Evolutionary conservation across 2,888 invertebrate species (phyloP), one percentile per base, ranked within the genome.

Genomic region (Mythimna lalbum): DNA sequence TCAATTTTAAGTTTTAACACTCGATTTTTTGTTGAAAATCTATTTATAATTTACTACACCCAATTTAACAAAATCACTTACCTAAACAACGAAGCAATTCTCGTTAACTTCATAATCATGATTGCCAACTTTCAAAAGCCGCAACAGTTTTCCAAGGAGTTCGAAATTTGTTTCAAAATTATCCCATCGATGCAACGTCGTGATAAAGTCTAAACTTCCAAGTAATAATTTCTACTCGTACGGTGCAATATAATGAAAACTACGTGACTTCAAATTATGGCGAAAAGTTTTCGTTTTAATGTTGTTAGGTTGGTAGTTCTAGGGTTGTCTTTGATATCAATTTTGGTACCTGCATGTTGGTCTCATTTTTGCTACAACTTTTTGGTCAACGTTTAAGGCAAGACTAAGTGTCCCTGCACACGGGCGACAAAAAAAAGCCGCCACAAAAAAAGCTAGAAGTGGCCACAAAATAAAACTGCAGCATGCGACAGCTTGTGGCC

Each of bases 121-220:
- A 72, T 80, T 87, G 86, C 87, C 89, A 91, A 90, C 85, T 83
- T 78, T 86, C 86, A 89, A 43, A 43, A 86, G 59, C 69, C 76
- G 76, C 82, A 84, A 86, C 84, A 75, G 81, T 86, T 87, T 85
- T 79, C 86, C 81, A 73, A 60, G 12, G 63, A 77, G 59, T 81
- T 78, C 60, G 64, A 73, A 83, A 76, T 79, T 61, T n/a, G 10
- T 59, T 68, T 53, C 9, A 53, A 76, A 72, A 73, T 73, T 80
- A 81, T 78, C 73, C 72, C 70, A 74, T 78, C 76, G 81, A 84
- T 81, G 77, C 63, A 71, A 57, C 60, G 66, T 73, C 63, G 65
- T 39, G 83, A 86, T 86, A 85, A 76, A 73, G 76, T 63, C 63
- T 50, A 63, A 85, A 80, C 66, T 84, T 80, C 64, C 5, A 77